phyloP scores from a whole-genome alignment of 2,113 vertebrate species.

The Zosterops japonicus region DNA sequence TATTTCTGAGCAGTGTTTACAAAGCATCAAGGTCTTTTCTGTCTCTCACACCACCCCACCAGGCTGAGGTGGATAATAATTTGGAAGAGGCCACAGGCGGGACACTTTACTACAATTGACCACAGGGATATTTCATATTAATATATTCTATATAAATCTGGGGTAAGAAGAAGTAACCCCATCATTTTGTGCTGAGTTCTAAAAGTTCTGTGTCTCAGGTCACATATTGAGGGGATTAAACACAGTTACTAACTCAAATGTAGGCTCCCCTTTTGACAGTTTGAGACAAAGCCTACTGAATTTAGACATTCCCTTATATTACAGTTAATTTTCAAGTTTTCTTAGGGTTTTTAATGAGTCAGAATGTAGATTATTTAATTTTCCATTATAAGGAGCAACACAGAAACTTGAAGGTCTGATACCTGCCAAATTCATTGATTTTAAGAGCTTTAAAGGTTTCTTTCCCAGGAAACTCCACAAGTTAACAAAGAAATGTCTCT shows the following conservation, averaged over 20 bases:
- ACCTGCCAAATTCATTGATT: neutral
- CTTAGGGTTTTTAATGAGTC: slow-evolving; percentile 43
- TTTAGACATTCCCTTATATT: neutral
- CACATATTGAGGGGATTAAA: neutral
- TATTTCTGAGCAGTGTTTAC: neutral
- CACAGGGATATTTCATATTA: neutral
- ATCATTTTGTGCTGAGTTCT: neutral
- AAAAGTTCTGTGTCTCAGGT: neutral
- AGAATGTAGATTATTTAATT: slow-evolving; percentile 49
- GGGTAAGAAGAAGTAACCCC: neutral
- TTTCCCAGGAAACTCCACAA: neutral
- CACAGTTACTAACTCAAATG: neutral
- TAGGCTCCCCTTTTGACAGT: neutral
- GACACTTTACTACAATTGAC: neutral
- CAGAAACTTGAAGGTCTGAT: neutral
- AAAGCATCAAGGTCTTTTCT: neutral
- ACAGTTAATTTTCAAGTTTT: neutral
- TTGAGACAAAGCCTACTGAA: neutral
- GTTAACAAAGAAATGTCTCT: neutral
- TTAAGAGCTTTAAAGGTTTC: neutral
- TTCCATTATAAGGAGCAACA: neutral
- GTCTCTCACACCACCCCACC: neutral
- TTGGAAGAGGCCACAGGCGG: neutral
- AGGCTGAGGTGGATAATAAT: neutral
- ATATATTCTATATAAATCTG: too few relatives aligned